phyloP scores from a whole-genome alignment of 2,113 vertebrate genomes.

The Scytalopus superciliaris region DNA sequence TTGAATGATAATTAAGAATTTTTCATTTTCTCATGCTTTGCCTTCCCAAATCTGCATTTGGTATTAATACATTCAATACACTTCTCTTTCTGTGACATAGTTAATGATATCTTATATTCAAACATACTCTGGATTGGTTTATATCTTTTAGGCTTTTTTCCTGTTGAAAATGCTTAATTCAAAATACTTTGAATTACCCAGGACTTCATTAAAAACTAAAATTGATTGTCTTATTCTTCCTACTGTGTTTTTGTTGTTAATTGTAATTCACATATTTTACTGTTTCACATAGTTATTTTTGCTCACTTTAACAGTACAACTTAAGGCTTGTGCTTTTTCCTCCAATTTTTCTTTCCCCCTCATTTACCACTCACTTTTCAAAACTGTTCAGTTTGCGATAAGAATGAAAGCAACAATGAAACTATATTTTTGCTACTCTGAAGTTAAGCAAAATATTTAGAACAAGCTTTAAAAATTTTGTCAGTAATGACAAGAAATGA shows the following conservation, averaged over 20 bases:
- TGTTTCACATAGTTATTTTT: background rate
- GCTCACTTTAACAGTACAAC: background rate
- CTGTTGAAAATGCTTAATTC: fast-evolving
- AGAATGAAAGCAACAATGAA: background rate
- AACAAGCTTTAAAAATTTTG: background rate
- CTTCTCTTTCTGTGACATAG: background rate
- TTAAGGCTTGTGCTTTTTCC: background rate
- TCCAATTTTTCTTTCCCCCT: fast-evolving
- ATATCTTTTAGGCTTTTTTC: background rate
- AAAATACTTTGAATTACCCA: background rate
- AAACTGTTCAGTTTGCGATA: background rate
- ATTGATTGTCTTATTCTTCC: background rate
- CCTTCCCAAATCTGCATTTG: background rate
- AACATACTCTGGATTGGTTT: background rate
- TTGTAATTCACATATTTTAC: background rate
- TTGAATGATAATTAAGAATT: background rate
- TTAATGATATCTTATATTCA: background rate
- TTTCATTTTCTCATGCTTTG: background rate
- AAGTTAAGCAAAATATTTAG: background rate
- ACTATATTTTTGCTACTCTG: background rate
- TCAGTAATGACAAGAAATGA: background rate
- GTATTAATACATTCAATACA: background rate
- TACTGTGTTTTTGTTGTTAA: background rate
- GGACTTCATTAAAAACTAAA: background rate
- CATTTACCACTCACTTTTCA: background rate